Evolutionary conservation across 2,888 invertebrate species (phyloP).

Genomic region (Thymelicus acteon): DNA sequence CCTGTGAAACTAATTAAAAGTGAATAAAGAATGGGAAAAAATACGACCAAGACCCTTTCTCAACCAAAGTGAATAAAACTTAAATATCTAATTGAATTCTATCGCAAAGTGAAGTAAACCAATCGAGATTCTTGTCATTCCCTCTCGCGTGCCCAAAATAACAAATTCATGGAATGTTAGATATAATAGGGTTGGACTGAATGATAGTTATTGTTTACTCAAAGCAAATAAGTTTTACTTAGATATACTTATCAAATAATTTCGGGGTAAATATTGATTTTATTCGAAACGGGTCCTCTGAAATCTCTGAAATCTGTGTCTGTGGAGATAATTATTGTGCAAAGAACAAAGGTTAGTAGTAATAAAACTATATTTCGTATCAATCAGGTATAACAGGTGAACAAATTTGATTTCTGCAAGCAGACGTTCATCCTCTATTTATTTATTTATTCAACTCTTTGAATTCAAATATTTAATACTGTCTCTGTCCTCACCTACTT

Average conservation of each 20-base stretch:
- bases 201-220: no score
- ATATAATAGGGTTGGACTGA: neutral
- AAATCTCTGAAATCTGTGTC: constrained; percentile 33
- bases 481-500: no score
- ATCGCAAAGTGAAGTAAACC: constrained; percentile 8
- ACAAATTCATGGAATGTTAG: neutral
- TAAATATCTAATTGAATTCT: constrained; percentile 1
- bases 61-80: neutral
- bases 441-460: no score
- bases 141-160: neutral
- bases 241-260: no score
- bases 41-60: neutral
- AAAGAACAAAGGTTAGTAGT: neutral
- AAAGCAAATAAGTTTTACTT: no score
- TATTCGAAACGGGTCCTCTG: neutral
- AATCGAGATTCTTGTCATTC: constrained; percentile 18
- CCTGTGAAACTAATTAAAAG: no score
- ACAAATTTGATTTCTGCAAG: no score
- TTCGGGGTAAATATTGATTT: no score
- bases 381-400: no score
- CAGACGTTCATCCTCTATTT: no score
- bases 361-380: neutral
- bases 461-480: no score
- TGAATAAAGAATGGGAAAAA: neutral
- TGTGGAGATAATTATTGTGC: constrained; percentile 50